Base-by-base conservation (phyloP, 2,888 invertebrate species). In the Ophion slaviceki region DNA sequence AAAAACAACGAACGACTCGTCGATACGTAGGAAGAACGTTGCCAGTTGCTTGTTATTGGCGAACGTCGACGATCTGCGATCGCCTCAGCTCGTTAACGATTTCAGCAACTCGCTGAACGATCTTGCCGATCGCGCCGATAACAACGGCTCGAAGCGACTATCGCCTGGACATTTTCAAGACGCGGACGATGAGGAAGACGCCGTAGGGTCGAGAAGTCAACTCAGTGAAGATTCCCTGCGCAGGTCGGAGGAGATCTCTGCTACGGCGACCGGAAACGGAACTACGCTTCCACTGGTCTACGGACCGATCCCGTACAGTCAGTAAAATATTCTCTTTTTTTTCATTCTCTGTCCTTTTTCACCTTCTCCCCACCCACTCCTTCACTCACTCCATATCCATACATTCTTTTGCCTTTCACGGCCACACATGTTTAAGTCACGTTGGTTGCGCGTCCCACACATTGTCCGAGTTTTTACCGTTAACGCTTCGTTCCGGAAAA, bases 281-380 rank as follows among this genome's bases (percentile, higher is more conserved):
- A 94, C 95, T 89, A 95, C 96, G 92, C 95, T 96, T 94, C 96
- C 97, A 86, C 95, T 96, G 92, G 95, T 97, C 89, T 97, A 97
- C 93, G 97, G 96, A 87, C 97, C 97, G 88, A 95, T 96, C 89
- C 96, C 97, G 84, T 97, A 97, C 94, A 97, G 97, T 97, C 95
- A 96, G 97, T 97, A 95, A 91, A 83, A 82, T 80, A 57, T 80
- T 68, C 59, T 59, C 66, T 61, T 71, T 64, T 81, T 67, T 66
- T 71, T 66, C 71, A 66, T 61, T 82, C 75, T 77, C 84, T 77
- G 66, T 70, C 57, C 53, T 47, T 20, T 72, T 57, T 81, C 36
- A 47, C 45, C 67, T 20, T 70, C 20, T 40, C 28, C 10, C n/a
- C 67, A 7, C 32, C 47, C 1, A 17, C 62, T 17, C 36, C 7